phyloP scores from a whole-genome alignment of 2,888 invertebrate genomes.

The Ichneumoninae sp. region DNA sequence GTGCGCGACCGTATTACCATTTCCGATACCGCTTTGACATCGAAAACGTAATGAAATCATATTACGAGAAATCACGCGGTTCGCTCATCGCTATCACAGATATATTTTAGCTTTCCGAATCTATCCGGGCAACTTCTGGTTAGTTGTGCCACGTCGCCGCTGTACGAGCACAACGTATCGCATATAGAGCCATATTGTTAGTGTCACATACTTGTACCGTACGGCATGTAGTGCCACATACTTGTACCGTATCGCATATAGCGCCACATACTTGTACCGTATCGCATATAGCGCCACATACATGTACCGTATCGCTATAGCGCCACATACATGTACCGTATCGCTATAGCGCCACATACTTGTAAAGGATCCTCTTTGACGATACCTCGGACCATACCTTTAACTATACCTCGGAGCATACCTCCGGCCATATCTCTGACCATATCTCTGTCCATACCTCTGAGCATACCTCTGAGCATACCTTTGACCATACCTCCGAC shows the following conservation, averaged over 20 bases:
- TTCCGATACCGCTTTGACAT: slow-evolving; percentile 27
- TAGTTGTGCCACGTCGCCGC: not conserved
- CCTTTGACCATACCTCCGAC: too few relatives aligned
- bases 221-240: too few relatives aligned
- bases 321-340: too few relatives aligned
- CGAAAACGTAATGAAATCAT: slow-evolving; percentile 42
- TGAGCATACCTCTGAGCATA: too few relatives aligned
- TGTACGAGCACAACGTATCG: slow-evolving; percentile 16
- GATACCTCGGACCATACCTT: too few relatives aligned
- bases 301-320: too few relatives aligned
- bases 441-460: too few relatives aligned
- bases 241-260: not conserved
- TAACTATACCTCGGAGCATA: too few relatives aligned
- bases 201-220: not conserved
- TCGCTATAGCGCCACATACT: too few relatives aligned
- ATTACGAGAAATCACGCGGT: slow-evolving; percentile 49
- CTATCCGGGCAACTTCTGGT: slow-evolving; percentile 37
- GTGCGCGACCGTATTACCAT: not conserved
- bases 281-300: too few relatives aligned
- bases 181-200: slow-evolving; percentile 3
- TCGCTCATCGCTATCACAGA: slow-evolving; percentile 43
- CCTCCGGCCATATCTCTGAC: too few relatives aligned
- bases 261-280: not conserved
- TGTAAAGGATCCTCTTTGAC: not conserved
- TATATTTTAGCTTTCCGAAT: slow-evolving; percentile 27